Conservation (phyloP, 23 tunicate genomes). For the Botrylloides violaceus region DNA sequence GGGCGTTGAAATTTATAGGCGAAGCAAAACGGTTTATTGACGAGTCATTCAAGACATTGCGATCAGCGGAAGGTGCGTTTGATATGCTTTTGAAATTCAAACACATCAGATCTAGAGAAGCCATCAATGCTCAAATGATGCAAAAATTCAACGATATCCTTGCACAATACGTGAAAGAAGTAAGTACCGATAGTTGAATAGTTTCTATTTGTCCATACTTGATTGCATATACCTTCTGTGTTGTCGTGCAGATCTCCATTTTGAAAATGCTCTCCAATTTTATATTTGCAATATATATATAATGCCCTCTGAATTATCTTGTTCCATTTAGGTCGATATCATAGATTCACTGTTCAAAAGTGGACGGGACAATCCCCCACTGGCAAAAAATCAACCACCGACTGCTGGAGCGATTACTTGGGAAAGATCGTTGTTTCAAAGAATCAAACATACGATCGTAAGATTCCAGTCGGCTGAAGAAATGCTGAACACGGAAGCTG, state of each 20-base stretch:
- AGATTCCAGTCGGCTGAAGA: constrained; percentile 83
- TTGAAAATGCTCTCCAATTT: too few relatives aligned
- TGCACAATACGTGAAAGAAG: constrained; percentile 96
- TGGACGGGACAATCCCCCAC: constrained; percentile 60
- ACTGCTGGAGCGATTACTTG: constrained; percentile 87
- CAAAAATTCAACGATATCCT: constrained; percentile 87
- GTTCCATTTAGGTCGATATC: constrained; percentile 70
- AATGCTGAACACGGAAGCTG: constrained; percentile 81
- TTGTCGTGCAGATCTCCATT: too few relatives aligned
- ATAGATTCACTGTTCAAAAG: constrained; percentile 58
- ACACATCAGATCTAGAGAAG: constrained; percentile 88
- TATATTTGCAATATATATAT: too few relatives aligned
- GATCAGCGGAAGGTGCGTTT: constrained; percentile 98
- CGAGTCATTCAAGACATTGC: constrained; percentile 87
- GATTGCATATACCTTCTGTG: too few relatives aligned
- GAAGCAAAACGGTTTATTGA: constrained; percentile 97
- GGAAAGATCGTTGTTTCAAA: constrained; percentile 88
- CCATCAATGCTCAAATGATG: constrained; percentile 98
- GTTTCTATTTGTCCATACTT: too few relatives aligned
- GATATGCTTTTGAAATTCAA: constrained; percentile 92
- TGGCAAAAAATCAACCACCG: constrained; percentile 90
- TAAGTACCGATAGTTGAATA: not conserved
- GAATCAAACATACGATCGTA: constrained; percentile 93
- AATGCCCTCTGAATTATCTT: not conserved
- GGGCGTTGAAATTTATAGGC: too few relatives aligned